phyloP scores from a whole-genome alignment of 2,113 vertebrate species.

The Ia io region DNA sequence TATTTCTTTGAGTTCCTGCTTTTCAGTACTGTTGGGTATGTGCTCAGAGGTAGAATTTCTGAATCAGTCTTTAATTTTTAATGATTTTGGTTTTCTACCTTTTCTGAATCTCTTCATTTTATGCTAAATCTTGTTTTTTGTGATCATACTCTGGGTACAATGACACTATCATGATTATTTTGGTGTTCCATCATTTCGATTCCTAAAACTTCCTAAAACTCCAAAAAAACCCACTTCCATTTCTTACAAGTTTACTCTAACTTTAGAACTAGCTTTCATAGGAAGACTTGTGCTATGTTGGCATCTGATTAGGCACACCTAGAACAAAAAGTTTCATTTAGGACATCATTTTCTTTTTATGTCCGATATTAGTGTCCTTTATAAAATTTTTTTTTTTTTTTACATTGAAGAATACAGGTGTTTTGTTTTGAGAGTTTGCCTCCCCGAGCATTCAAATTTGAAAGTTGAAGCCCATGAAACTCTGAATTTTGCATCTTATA shows the following conservation, averaged over 20 bases:
- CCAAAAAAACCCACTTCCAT: not conserved
- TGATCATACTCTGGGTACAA: not conserved
- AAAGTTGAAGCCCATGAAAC: conserved; percentile 7
- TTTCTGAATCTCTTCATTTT: not conserved
- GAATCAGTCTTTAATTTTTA: not conserved
- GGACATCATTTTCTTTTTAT: not conserved
- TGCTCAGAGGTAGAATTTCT: not conserved
- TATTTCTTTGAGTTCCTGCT: not conserved
- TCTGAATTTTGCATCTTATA: not conserved
- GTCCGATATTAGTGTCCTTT: not conserved
- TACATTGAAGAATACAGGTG: not conserved
- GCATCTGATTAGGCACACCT: not conserved
- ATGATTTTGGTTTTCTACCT: not conserved
- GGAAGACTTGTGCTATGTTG: not conserved
- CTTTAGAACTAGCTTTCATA: not conserved
- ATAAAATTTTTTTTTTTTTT: not conserved
- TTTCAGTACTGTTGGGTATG: not conserved
- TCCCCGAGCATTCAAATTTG: not conserved
- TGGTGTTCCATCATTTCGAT: not conserved
- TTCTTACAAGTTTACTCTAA: not conserved
- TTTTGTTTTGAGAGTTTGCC: conserved; percentile 4
- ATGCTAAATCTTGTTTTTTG: conserved; percentile 14
- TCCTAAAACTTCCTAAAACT: not conserved
- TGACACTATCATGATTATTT: not conserved
- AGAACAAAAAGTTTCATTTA: conserved; percentile 3